Evolutionary conservation across 2,888 invertebrate genomes (phyloP).

Genomic region (Diarsia rubi): DNA sequence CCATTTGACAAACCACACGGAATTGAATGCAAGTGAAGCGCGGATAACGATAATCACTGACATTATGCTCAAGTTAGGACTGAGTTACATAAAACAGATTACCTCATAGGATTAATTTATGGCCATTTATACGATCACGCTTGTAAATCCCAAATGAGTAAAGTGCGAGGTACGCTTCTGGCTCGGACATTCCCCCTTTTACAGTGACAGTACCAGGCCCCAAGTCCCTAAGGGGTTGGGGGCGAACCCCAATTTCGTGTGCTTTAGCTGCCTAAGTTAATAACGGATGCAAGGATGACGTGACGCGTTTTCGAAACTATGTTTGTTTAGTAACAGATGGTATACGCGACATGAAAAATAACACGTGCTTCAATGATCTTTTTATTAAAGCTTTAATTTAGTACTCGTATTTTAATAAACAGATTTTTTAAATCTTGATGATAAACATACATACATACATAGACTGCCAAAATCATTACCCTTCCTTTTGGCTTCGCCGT

Average conservation of each 20-base stretch:
- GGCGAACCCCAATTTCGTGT: conserved; percentile 54
- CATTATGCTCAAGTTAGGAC: conserved; percentile 10
- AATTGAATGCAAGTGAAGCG: conserved; percentile 1
- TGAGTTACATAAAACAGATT: conserved; percentile 36
- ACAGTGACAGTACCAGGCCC: conserved; percentile 34
- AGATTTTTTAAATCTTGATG: neutral
- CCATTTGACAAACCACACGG: neutral
- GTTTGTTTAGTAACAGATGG: conserved; percentile 30
- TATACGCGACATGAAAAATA: conserved; percentile 37
- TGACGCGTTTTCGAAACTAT: conserved; percentile 44
- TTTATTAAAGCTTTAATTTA: conserved; percentile 28
- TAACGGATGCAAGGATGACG: conserved; percentile 60
- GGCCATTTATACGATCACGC: conserved; percentile 38
- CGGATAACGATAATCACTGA: conserved; percentile 5
- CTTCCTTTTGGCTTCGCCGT: no score
- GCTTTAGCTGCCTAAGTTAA: conserved; percentile 58
- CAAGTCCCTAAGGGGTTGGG: conserved; percentile 44
- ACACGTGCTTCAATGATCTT: neutral
- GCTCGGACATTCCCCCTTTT: conserved; percentile 34
- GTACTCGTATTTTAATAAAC: conserved; percentile 29
- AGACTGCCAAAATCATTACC: no score
- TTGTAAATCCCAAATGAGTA: conserved; percentile 37
- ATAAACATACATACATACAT: no score
- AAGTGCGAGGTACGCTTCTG: conserved; percentile 29
- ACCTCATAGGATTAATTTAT: conserved; percentile 34